Conservation (phyloP, 2,888 invertebrate genomes). For the Eupithecia pulchellata region DNA sequence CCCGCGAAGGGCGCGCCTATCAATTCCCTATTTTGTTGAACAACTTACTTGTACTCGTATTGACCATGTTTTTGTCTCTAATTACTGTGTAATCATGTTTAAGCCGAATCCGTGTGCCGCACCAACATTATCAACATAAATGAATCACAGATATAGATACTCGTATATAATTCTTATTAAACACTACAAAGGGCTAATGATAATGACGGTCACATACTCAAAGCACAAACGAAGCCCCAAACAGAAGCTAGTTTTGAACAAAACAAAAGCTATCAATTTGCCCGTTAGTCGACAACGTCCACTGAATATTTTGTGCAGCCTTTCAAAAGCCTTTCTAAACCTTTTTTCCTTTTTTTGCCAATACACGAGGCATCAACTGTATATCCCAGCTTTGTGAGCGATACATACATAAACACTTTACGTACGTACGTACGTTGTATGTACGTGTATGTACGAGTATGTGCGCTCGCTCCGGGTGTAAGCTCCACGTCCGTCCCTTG, state of each 20-base stretch:
- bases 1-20: conserved; percentile 33
- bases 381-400: conserved; percentile 13
- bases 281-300: conserved; percentile 1
- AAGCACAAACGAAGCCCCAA: neutral
- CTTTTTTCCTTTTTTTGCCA: conserved; percentile 11
- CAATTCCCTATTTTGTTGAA: conserved; percentile 24
- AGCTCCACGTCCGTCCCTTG: neutral
- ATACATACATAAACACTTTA: conserved; percentile 3
- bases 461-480: no score
- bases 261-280: neutral
- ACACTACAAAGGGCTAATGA: neutral
- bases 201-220: neutral
- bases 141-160: no score
- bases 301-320: conserved; percentile 12
- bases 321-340: conserved; percentile 11
- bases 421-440: neutral
- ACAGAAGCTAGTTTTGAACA: neutral
- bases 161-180: neutral
- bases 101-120: no score
- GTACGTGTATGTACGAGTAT: no score
- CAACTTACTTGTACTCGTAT: neutral
- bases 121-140: no score
- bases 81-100: no score
- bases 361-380: conserved; percentile 20
- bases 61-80: neutral